Percentiles rank a stretch among this genome's conserved stretches.
phyloP scores from a whole-genome alignment of 2,113 vertebrate genomes.

The Gavialis gangeticus region DNA sequence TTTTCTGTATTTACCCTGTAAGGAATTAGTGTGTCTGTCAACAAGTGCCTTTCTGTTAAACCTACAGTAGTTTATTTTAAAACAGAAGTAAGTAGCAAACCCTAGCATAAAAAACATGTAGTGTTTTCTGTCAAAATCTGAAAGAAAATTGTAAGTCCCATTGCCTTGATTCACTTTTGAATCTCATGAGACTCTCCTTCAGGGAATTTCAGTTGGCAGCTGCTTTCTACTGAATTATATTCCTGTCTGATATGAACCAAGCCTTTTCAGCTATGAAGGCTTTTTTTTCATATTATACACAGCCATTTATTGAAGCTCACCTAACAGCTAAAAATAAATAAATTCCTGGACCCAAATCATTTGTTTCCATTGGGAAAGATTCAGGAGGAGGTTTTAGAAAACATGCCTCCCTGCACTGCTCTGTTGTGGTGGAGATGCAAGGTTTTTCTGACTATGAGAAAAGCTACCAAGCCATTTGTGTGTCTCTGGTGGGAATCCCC shows the following conservation, averaged over 20 bases:
- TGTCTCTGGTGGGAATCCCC: background rate
- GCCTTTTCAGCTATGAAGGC: slow-evolving; percentile 11
- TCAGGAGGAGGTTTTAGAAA: background rate
- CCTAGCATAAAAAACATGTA: slow-evolving; percentile 42
- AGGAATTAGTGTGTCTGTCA: slow-evolving; percentile 63
- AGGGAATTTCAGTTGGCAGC: slow-evolving; percentile 64
- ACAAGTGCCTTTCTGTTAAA: slow-evolving; percentile 65
- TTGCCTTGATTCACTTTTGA: slow-evolving; percentile 70
- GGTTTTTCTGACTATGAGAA: too few species aligned
- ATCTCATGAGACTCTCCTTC: slow-evolving; percentile 59
- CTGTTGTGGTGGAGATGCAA: fast-evolving
- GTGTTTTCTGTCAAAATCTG: slow-evolving; percentile 41
- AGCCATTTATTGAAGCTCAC: background rate
- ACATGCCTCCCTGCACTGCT: background rate
- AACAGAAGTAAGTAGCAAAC: slow-evolving; percentile 55
- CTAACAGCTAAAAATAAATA: background rate
- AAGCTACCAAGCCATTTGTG: background rate
- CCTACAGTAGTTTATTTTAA: slow-evolving; percentile 60
- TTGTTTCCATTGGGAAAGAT: background rate
- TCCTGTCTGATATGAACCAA: slow-evolving; percentile 44
- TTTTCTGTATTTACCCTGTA: background rate
- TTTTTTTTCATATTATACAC: background rate
- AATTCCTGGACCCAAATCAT: background rate
- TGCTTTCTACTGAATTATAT: slow-evolving; percentile 43
- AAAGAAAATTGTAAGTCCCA: slow-evolving; percentile 71